Evolutionary conservation across 2,113 vertebrate genomes (phyloP).

Genomic region (Pedionomus torquatus): DNA sequence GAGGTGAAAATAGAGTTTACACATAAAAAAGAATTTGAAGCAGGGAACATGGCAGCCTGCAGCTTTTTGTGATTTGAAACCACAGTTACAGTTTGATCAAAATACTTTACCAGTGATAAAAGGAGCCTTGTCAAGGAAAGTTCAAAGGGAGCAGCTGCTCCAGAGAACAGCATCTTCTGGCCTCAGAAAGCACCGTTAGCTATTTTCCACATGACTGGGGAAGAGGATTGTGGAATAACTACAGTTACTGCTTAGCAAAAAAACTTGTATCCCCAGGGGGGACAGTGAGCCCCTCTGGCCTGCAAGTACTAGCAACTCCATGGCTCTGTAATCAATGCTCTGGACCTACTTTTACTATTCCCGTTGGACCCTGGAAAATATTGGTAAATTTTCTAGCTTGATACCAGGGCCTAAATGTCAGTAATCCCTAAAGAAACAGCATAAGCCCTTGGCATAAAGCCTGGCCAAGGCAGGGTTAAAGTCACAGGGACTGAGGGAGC

Average conservation of each 20-base stretch:
- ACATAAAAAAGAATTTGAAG: neutral
- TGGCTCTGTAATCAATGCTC: neutral
- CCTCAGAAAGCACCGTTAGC: neutral
- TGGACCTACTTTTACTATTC: neutral
- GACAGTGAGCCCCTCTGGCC: neutral
- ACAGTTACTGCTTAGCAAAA: neutral
- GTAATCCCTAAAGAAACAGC: neutral
- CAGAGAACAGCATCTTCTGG: constrained; percentile 13
- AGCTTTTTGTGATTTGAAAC: constrained; percentile 16
- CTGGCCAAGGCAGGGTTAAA: neutral
- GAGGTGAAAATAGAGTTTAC: constrained; percentile 6
- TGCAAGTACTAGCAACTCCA: neutral
- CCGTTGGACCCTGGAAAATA: neutral
- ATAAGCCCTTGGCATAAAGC: neutral
- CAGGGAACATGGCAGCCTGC: neutral
- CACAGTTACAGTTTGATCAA: neutral
- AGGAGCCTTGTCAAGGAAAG: neutral
- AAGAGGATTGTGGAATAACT: neutral
- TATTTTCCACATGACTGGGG: neutral
- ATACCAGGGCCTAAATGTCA: neutral
- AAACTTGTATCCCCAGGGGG: neutral
- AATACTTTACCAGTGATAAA: constrained; percentile 8
- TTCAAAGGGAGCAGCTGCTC: constrained; percentile 13
- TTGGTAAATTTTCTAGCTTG: neutral
- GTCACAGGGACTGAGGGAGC: neutral